Evolutionary conservation across 2,113 vertebrate species (phyloP).

Genomic region (Eurystomus gularis): DNA sequence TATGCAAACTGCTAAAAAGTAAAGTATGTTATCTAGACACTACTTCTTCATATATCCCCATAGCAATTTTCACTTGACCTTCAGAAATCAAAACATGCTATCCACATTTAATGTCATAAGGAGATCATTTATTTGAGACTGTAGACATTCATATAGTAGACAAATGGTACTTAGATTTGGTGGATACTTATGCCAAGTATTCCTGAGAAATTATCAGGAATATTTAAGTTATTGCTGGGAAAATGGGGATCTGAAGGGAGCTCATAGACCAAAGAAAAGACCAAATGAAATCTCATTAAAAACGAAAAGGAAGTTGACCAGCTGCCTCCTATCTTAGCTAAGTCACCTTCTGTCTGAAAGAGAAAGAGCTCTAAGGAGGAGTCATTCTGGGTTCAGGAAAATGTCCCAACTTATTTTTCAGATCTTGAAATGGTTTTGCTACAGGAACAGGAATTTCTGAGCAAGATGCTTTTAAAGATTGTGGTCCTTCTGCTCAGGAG

Average conservation of each 20-base stretch:
- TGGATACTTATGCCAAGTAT: neutral
- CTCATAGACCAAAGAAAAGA: neutral
- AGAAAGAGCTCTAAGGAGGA: neutral
- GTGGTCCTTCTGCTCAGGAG: neutral
- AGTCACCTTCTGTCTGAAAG: neutral
- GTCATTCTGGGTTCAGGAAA: neutral
- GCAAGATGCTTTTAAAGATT: neutral
- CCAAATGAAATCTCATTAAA: neutral
- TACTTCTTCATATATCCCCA: neutral
- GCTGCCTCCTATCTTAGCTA: neutral
- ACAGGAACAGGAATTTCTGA: neutral
- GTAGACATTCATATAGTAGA: neutral
- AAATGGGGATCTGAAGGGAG: neutral
- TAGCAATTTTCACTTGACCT: neutral
- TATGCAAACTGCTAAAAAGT: neutral
- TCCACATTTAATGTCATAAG: neutral
- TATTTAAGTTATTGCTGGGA: neutral
- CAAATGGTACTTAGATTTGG: neutral
- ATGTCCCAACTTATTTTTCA: neutral
- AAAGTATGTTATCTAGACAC: neutral
- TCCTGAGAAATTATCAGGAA: neutral
- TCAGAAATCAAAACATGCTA: neutral
- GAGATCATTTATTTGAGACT: neutral
- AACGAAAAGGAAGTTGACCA: neutral
- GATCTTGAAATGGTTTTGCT: neutral